Conservation (phyloP, 2,113 vertebrate genomes). For the Xiphophorus couchianus region DNA sequence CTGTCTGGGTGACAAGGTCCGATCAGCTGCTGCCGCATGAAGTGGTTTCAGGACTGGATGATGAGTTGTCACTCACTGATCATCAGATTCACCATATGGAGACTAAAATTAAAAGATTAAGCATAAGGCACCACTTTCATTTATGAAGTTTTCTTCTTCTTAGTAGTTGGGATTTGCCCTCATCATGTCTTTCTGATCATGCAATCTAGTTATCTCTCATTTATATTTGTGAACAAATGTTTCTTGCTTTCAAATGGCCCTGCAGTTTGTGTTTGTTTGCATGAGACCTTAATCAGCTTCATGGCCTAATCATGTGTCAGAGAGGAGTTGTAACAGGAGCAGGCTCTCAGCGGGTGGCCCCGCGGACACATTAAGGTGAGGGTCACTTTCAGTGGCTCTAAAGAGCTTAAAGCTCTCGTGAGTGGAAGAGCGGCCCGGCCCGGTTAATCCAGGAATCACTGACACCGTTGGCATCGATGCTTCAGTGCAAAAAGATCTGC, state of each 20-base stretch:
- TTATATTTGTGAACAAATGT: background rate
- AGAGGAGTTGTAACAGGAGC: slow-evolving; percentile 9
- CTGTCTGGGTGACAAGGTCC: background rate
- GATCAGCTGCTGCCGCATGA: background rate
- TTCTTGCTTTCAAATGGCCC: background rate
- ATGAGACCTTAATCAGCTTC: background rate
- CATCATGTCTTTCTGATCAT: background rate
- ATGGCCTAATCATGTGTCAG: background rate
- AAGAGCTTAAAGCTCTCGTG: slow-evolving; percentile 28
- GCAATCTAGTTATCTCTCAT: background rate
- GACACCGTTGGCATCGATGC: slow-evolving; percentile 18
- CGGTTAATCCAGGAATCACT: slow-evolving; percentile 49
- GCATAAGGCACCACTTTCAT: too few relatives aligned
- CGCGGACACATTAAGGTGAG: slow-evolving; percentile 7
- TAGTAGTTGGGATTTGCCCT: background rate
- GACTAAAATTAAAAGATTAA: background rate
- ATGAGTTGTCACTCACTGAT: background rate
- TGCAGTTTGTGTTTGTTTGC: background rate
- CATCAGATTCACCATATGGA: background rate
- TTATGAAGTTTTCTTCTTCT: too few relatives aligned
- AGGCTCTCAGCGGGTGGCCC: slow-evolving; percentile 1
- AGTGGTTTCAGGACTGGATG: background rate
- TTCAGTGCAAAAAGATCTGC: background rate
- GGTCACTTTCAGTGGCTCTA: slow-evolving; percentile 36
- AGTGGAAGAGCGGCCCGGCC: slow-evolving; percentile 37